Percentiles rank a stretch among this genome's conserved stretches.
These are phyloP conservation scores for Alloscopus bannaensis DNA, from an alignment of 2,888 invertebrate genomes.

Conservation along the genomic window DNA sequence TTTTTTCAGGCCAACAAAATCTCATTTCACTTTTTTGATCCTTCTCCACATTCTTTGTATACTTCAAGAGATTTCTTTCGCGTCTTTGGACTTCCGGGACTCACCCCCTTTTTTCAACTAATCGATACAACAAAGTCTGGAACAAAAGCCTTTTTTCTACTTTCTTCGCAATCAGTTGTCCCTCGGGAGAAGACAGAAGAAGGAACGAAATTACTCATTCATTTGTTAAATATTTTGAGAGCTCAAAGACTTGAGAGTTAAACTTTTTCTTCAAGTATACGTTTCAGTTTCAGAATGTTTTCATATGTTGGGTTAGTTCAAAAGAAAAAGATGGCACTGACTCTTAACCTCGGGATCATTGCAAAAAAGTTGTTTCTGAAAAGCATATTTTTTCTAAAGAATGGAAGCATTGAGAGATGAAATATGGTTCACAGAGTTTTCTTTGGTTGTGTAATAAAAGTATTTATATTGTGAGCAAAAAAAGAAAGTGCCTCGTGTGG, in stretches of 20 bases:
- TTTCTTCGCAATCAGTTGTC: neutral
- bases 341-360: too few relatives aligned
- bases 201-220: neutral
- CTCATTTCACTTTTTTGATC: neutral
- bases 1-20: neutral
- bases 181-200: neutral
- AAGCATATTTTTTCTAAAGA: too few relatives aligned
- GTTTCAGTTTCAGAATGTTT: too few relatives aligned
- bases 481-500: neutral
- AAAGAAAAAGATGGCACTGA: too few relatives aligned
- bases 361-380: too few relatives aligned
- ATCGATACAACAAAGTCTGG: neutral
- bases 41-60: neutral
- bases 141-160: neutral
- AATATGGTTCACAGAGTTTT: too few relatives aligned
- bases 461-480: neutral
- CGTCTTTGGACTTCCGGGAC: neutral
- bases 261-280: too few relatives aligned
- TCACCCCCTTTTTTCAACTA: neutral
- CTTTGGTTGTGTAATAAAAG: too few relatives aligned
- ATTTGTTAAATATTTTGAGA: neutral
- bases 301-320: too few relatives aligned
- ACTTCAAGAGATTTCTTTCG: neutral
- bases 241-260: neutral
- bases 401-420: too few relatives aligned